A percentile compares a stretch with the other conserved stretches of the same genome.
These are phyloP conservation scores for Paraescarpia echinospica DNA, from an alignment of 1,140 invertebrate species.

Conservation along the genomic window DNA sequence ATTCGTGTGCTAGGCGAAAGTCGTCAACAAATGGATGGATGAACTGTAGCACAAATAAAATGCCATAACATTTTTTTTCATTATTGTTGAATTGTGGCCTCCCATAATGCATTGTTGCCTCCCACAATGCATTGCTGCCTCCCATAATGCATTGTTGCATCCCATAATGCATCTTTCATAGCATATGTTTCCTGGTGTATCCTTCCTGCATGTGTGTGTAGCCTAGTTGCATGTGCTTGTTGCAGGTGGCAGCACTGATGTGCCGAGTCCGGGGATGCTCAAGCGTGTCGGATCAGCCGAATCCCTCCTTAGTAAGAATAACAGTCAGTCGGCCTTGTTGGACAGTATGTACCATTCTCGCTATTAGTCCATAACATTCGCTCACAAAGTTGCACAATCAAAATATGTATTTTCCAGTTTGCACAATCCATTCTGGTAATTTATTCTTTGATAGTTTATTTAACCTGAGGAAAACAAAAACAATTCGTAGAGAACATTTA, in stretches of 20 bases:
- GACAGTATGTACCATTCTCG: neutral
- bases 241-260: constrained; percentile 23
- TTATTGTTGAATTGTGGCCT: neutral
- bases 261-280: constrained; percentile 26
- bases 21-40: too few species aligned
- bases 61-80: neutral
- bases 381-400: too few species aligned
- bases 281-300: constrained; percentile 39
- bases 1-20: too few species aligned
- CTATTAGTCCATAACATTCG: too few species aligned
- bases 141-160: too few species aligned
- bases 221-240: constrained; percentile 37
- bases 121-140: too few species aligned
- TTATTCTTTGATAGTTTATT: neutral
- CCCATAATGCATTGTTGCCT: neutral
- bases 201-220: constrained; percentile 25
- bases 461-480: neutral
- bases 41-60: too few species aligned
- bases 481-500: neutral
- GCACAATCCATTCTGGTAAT: neutral
- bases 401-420: too few species aligned
- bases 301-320: constrained; percentile 33
- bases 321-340: neutral
- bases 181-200: constrained; percentile 20
- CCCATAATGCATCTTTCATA: constrained; percentile 13